These are phyloP conservation scores for Thermophis baileyi DNA, from an alignment of 2,113 vertebrate species.

Conservation along the genomic window DNA sequence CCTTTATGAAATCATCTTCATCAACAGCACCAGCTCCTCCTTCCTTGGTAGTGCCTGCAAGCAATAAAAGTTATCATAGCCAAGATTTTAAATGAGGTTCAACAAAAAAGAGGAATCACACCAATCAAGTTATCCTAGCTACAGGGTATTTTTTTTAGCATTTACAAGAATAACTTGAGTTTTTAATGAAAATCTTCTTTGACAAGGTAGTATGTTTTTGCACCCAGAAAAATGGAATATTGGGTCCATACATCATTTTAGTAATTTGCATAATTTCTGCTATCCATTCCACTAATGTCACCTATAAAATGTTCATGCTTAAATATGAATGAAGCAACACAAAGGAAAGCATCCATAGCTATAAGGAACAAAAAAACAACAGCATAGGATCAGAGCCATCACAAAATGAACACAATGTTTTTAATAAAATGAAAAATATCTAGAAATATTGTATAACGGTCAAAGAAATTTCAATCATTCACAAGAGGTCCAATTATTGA, in stretches of 20 bases:
- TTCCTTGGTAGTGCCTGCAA: conserved; percentile 84
- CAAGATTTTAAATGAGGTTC: background rate
- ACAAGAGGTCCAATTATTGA: background rate
- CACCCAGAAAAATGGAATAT: background rate
- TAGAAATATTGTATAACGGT: background rate
- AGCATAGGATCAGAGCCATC: background rate
- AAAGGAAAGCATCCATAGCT: background rate
- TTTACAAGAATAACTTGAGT: background rate
- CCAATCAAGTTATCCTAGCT: background rate
- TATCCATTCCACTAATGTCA: background rate
- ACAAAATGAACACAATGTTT: background rate
- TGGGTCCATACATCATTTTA: background rate
- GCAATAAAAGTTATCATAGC: background rate
- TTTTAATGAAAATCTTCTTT: background rate
- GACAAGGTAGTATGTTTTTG: background rate
- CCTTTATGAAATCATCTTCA: conserved; percentile 93
- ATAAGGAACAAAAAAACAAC: background rate
- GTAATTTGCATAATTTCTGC: background rate
- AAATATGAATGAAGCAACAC: background rate
- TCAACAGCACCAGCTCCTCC: conserved; percentile 86
- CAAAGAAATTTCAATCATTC: background rate
- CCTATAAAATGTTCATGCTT: background rate
- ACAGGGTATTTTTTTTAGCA: background rate
- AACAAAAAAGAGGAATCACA: background rate
- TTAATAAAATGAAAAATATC: background rate